A percentile compares a stretch with the other conserved stretches of the same genome.
Conservation (phyloP, 2,797 vertebrate genomes). For the Propithecus deckenii region DNA sequence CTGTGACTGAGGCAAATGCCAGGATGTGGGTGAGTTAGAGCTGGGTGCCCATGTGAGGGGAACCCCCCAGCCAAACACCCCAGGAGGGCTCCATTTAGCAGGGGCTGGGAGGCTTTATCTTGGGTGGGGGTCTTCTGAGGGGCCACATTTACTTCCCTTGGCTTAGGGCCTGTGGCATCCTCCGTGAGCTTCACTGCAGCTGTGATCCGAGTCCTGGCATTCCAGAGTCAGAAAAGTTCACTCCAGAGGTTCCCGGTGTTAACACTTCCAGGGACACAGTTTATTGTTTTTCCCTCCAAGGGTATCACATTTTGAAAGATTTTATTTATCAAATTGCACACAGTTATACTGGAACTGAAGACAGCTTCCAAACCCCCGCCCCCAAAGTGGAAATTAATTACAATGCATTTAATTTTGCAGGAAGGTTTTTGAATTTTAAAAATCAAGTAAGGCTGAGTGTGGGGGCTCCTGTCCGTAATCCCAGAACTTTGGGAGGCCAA, state of each 20-base stretch:
- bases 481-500: background rate
- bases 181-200: fast-evolving
- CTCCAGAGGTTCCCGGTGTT: background rate
- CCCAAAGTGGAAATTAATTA: background rate
- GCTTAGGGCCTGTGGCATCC: fast-evolving
- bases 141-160: fast-evolving
- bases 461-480: background rate
- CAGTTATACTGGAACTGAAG: background rate
- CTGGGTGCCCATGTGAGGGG: background rate
- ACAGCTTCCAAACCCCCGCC: background rate
- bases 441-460: background rate
- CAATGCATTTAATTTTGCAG: background rate
- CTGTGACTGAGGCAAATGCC: background rate
- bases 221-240: background rate
- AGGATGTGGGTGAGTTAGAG: background rate
- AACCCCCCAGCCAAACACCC: background rate
- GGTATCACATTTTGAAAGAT: background rate
- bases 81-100: background rate
- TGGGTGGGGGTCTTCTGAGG: background rate
- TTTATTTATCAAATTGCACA: background rate
- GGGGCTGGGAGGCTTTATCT: fast-evolving
- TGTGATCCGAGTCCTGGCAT: background rate
- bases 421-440: background rate
- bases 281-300: background rate
- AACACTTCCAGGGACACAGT: background rate